A percentile compares a stretch with the other conserved stretches of the same genome.
Conservation (phyloP, 2,797 vertebrate species). For the Mormyrops attenuatus region DNA sequence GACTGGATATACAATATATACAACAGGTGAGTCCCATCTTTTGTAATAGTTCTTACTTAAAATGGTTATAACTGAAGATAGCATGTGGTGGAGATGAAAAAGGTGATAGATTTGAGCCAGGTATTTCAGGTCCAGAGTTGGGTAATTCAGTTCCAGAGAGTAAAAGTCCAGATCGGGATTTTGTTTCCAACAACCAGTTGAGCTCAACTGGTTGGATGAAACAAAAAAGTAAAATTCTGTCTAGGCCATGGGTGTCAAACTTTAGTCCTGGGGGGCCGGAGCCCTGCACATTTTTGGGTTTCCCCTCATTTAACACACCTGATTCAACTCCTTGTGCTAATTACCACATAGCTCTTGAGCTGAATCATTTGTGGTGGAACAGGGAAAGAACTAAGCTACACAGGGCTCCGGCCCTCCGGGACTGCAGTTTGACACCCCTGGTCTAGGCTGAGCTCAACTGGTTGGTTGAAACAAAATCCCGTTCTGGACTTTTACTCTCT, state of each 20-base stretch:
- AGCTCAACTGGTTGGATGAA: background rate
- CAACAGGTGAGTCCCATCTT: constrained; percentile 60
- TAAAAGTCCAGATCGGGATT: no score
- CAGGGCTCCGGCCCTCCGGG: no score
- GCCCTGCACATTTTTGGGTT: no score
- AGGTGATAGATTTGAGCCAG: background rate
- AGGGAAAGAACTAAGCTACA: no score
- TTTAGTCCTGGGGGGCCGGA: no score
- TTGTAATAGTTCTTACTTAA: background rate
- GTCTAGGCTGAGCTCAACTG: background rate
- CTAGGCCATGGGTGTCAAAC: no score
- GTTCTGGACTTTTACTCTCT: background rate
- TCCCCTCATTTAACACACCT: no score
- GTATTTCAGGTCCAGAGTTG: background rate
- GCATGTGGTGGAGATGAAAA: background rate
- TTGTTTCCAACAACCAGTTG: background rate
- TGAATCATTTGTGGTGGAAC: no score
- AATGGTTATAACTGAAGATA: background rate
- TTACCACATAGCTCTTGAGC: no score
- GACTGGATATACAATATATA: constrained; percentile 86
- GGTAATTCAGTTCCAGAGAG: background rate
- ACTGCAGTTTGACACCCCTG: no score
- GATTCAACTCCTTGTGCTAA: no score
- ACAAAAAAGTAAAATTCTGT: background rate
- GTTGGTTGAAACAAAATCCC: background rate